Conservation (phyloP, 2,888 invertebrate genomes). For the Agrotis clavis region DNA sequence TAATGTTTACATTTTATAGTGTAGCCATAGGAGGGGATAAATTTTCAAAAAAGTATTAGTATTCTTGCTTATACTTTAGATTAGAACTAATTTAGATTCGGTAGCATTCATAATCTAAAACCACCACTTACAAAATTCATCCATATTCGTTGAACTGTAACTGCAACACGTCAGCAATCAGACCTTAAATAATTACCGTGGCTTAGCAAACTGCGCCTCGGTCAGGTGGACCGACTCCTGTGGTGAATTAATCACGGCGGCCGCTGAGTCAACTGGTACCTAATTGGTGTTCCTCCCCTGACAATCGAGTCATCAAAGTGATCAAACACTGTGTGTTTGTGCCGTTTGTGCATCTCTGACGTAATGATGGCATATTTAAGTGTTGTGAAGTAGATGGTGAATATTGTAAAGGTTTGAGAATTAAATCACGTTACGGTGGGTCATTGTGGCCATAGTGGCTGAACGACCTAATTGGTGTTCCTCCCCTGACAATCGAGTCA, state of each 20-base stretch:
- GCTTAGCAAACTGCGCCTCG: constrained; percentile 73
- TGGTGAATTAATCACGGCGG: constrained; percentile 79
- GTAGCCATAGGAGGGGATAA: no score
- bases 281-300: constrained; percentile 76
- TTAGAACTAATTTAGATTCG: not conserved
- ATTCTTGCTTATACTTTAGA: no score
- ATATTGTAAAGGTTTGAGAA: constrained; percentile 11
- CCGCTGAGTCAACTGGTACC: constrained; percentile 79
- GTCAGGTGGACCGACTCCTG: constrained; percentile 72
- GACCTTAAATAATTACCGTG: constrained; percentile 72
- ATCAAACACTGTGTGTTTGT: constrained; percentile 65
- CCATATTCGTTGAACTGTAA: constrained; percentile 32
- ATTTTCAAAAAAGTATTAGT: no score
- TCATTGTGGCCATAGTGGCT: no score
- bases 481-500: constrained; percentile 75
- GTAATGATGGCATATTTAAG: constrained; percentile 57
- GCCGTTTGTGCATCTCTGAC: constrained; percentile 37
- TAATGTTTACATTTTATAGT: no score
- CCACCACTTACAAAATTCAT: constrained; percentile 13
- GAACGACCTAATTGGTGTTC: constrained; percentile 76
- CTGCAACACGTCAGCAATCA: constrained; percentile 64
- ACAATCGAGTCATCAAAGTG: constrained; percentile 76
- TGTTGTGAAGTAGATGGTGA: constrained; percentile 10
- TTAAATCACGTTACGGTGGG: no score
- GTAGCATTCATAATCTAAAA: not conserved